These are phyloP conservation scores for Hylaea fasciaria DNA, from an alignment of 2,888 invertebrate genomes.

Conservation along the genomic window DNA sequence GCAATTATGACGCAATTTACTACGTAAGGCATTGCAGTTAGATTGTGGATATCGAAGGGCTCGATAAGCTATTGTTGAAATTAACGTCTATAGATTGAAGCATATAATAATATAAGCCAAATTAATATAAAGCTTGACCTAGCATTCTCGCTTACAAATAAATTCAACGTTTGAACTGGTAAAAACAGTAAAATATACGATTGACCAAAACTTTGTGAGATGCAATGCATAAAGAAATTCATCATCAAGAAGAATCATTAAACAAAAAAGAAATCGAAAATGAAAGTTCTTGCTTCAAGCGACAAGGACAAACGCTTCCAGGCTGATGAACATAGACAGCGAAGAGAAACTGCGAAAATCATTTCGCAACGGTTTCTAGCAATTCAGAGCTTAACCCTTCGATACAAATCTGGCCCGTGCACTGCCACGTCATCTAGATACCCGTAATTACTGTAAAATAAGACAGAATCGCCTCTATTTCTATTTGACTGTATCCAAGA, in stretches of 20 bases:
- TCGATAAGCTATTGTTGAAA: constrained; percentile 8
- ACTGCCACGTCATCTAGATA: constrained; percentile 37
- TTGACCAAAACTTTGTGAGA: neutral
- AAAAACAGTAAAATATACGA: neutral
- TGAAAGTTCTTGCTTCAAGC: neutral
- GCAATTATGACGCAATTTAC: constrained; percentile 25
- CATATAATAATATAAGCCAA: no score
- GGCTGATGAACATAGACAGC: neutral
- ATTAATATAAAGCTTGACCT: neutral
- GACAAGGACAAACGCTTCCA: neutral
- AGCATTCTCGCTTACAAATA: neutral
- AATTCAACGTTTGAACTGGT: no score
- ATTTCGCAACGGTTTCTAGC: constrained; percentile 18
- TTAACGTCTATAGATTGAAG: neutral
- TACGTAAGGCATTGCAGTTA: constrained; percentile 17
- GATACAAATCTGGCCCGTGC: constrained; percentile 32
- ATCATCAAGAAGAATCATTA: neutral
- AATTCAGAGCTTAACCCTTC: constrained; percentile 27
- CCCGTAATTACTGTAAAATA: constrained; percentile 37
- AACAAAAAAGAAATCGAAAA: neutral
- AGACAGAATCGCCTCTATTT: constrained; percentile 35
- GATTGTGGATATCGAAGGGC: constrained; percentile 14
- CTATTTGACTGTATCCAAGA: constrained; percentile 33
- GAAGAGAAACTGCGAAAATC: constrained; percentile 5
- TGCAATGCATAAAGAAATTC: no score